Evolutionary conservation across 2,113 vertebrate genomes (phyloP).

Genomic region (Rostratula benghalensis): DNA sequence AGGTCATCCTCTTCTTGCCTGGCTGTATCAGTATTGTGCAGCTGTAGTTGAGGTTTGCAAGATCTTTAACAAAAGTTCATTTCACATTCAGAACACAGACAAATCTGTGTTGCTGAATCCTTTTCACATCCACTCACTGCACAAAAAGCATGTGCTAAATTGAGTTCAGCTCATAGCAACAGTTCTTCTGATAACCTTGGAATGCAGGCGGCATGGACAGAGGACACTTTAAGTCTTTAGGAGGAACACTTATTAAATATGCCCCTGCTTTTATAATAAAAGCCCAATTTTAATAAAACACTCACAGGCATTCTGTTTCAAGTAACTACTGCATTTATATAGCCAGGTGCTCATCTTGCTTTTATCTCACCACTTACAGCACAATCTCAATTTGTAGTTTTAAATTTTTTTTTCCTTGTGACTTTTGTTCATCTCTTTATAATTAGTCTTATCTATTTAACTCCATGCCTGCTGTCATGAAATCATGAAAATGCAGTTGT

Average conservation of each 20-base stretch:
- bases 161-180: constrained; percentile 40
- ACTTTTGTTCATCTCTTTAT: neutral
- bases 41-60: constrained; percentile 34
- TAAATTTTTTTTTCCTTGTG: neutral
- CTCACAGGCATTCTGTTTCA: constrained; percentile 37
- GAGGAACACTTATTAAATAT: constrained; percentile 33
- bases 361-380: neutral
- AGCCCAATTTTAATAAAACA: constrained; percentile 10
- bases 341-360: neutral
- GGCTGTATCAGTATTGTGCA: constrained; percentile 19
- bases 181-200: constrained; percentile 54
- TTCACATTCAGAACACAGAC: constrained; percentile 59
- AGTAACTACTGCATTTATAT: constrained; percentile 8
- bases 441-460: neutral
- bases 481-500: neutral
- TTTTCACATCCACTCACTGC: constrained; percentile 30
- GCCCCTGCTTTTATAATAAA: neutral
- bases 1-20: constrained; percentile 9
- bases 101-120: constrained; percentile 51
- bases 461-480: neutral
- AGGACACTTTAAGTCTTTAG: constrained; percentile 24
- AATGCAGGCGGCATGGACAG: constrained; percentile 9
- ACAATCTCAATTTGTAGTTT: constrained; percentile 13
- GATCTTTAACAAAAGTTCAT: constrained; percentile 56
- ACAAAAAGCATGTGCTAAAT: constrained; percentile 48